These are phyloP conservation scores for Cryptosula pallasiana DNA, from an alignment of 2,888 invertebrate genomes.

Conservation along the genomic window DNA sequence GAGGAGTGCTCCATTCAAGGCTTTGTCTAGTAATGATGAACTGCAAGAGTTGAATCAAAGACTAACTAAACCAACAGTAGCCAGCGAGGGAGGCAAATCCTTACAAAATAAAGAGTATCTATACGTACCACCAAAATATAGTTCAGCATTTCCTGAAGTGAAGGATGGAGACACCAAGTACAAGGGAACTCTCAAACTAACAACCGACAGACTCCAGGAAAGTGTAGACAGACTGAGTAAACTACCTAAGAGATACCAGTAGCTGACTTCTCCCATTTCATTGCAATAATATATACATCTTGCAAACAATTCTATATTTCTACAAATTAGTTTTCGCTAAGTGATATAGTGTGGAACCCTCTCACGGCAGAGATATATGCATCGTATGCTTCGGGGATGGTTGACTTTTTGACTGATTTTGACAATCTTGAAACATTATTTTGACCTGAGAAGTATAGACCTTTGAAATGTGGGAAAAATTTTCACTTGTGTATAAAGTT, in stretches of 20 bases:
- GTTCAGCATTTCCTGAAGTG: neutral
- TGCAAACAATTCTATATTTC: too few species aligned
- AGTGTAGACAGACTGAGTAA: neutral
- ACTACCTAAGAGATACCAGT: conserved; percentile 7
- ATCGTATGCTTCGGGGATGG: too few species aligned
- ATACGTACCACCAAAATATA: neutral
- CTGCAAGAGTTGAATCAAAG: neutral
- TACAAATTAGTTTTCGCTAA: too few species aligned
- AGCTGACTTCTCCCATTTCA: too few species aligned
- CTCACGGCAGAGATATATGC: too few species aligned
- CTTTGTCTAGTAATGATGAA: neutral
- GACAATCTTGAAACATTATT: too few species aligned
- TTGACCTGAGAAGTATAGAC: too few species aligned
- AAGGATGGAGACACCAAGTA: conserved; percentile 9
- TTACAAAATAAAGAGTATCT: neutral
- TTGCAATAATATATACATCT: too few species aligned
- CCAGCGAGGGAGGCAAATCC: conserved; percentile 23
- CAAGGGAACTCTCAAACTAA: neutral
- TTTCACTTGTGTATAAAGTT: too few species aligned
- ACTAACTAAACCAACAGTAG: conserved; percentile 15
- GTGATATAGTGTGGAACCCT: too few species aligned
- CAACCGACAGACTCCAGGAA: neutral
- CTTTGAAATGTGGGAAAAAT: too few species aligned
- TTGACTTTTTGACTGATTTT: too few species aligned
- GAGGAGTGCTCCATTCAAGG: neutral